phyloP scores from a whole-genome alignment of 2,797 vertebrate species.

The Pseudochirops corinnae region DNA sequence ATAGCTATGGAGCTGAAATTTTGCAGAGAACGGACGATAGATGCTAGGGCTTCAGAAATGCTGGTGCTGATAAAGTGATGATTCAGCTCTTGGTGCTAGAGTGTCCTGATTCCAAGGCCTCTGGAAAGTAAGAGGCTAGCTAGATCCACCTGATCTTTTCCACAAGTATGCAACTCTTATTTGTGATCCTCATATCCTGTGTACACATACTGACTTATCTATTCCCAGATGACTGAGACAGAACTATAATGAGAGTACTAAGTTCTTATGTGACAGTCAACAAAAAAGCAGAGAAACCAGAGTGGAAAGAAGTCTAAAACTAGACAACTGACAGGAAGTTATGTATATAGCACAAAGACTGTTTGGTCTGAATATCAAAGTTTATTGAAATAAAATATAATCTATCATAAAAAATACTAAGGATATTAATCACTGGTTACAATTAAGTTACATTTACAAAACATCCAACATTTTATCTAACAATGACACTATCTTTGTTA shows the following conservation, averaged over 20 bases:
- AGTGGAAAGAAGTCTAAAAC: background rate
- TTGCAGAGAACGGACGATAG: background rate
- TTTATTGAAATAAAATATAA: conserved; percentile 84
- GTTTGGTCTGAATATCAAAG: conserved; percentile 80
- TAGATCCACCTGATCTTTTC: background rate
- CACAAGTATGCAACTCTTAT: background rate
- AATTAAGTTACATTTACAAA: conserved; percentile 76
- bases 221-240: background rate
- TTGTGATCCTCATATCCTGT: background rate
- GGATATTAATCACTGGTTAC: conserved; percentile 78
- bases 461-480: conserved; percentile 71
- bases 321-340: conserved; percentile 40
- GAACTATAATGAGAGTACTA: background rate
- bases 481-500: conserved; percentile 64
- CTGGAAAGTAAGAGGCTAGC: background rate
- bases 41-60: background rate
- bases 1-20: background rate
- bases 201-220: background rate
- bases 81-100: background rate
- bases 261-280: background rate
- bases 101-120: background rate
- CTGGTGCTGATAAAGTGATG: background rate
- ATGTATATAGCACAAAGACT: conserved; percentile 54
- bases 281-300: background rate
- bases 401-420: conserved; percentile 82